Evolutionary conservation across 2,113 vertebrate genomes (phyloP).

Genomic region (Trogon melanurus): DNA sequence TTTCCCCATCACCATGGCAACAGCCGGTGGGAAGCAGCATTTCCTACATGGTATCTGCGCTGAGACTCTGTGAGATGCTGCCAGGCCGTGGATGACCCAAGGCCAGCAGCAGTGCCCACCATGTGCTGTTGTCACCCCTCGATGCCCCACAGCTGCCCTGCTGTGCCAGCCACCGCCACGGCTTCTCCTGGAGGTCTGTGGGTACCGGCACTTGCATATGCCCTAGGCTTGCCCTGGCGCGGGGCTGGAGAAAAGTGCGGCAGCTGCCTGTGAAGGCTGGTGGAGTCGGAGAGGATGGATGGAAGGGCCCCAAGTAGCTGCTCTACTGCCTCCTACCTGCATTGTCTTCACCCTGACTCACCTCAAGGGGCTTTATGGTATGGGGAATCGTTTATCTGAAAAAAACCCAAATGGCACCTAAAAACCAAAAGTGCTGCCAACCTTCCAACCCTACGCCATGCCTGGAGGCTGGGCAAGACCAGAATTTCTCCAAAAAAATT

Average conservation of each 20-base stretch:
- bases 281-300: background rate
- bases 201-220: accelerated
- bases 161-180: accelerated
- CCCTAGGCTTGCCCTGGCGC: accelerated
- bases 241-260: accelerated
- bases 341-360: background rate
- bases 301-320: background rate
- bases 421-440: background rate
- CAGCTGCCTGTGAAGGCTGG: background rate
- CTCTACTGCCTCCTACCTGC: background rate
- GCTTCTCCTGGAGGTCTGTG: accelerated
- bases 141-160: background rate
- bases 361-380: background rate
- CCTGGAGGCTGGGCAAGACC: background rate
- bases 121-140: accelerated
- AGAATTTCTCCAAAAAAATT: background rate
- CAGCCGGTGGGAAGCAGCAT: background rate
- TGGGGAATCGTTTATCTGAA: background rate
- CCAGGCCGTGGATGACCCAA: accelerated
- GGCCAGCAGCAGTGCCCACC: background rate
- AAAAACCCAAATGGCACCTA: background rate
- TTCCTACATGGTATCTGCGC: background rate
- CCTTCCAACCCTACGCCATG: background rate
- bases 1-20: conserved; percentile 46
- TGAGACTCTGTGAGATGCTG: background rate